A percentile compares a stretch with the other conserved stretches of the same genome.
Evolutionary conservation across 2,113 vertebrate species (phyloP).

Genomic region (Parus major): DNA sequence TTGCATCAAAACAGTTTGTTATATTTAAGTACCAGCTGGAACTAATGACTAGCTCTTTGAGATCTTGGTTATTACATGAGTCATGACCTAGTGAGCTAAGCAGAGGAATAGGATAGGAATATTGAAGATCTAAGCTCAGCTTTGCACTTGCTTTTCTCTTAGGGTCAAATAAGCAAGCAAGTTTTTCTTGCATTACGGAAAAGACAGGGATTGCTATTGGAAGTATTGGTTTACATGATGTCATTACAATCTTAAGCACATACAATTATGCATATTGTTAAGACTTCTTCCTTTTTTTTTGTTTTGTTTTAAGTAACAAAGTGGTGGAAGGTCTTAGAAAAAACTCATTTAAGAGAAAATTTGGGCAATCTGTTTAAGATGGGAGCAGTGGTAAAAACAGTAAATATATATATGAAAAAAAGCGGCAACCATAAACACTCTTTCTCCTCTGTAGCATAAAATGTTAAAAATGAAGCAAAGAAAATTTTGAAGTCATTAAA

Average conservation of each 20-base stretch:
- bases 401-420: background rate
- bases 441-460: background rate
- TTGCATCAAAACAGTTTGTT: background rate
- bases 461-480: background rate
- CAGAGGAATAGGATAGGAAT: background rate
- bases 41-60: background rate
- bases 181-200: background rate
- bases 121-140: background rate
- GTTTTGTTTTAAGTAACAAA: background rate
- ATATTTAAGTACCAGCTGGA: slow-evolving; percentile 7
- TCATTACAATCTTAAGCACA: background rate
- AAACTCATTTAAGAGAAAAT: background rate
- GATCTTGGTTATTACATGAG: background rate
- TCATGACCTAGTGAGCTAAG: slow-evolving; percentile 12
- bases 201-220: background rate
- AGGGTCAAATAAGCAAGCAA: background rate
- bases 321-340: background rate
- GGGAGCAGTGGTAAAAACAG: background rate
- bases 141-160: background rate
- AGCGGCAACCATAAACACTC: background rate
- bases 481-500: background rate
- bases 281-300: fast-evolving
- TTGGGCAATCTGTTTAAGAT: background rate
- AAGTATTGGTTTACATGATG: background rate
- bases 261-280: background rate